Percentiles rank a stretch among this genome's conserved stretches.
phyloP scores from a whole-genome alignment of 2,888 invertebrate species.

The Synanthedon vespiformis region DNA sequence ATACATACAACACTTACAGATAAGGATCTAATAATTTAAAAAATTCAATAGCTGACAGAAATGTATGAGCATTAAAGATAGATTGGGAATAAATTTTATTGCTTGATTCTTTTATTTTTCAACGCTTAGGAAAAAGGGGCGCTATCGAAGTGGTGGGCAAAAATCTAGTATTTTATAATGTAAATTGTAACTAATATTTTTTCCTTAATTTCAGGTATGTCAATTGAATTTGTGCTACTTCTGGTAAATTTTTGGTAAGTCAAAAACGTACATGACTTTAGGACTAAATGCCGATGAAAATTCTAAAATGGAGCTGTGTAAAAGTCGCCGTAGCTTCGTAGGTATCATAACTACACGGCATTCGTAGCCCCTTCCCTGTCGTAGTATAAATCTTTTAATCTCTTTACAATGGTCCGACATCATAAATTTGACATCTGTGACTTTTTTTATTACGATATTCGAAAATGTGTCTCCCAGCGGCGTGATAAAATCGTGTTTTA shows the following conservation, averaged over 20 bases:
- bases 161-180: too few species aligned
- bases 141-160: too few species aligned
- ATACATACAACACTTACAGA: too few species aligned
- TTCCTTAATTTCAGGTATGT: constrained; percentile 5
- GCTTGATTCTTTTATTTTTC: too few species aligned
- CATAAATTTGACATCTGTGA: constrained; percentile 71
- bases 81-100: too few species aligned
- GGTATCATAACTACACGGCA: constrained; percentile 21
- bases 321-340: constrained; percentile 16
- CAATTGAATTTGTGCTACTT: neutral
- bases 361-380: constrained; percentile 26
- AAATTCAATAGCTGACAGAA: too few species aligned
- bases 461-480: constrained; percentile 64
- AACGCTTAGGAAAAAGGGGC: too few species aligned
- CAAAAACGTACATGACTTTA: neutral
- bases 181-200: neutral
- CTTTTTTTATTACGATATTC: constrained; percentile 68
- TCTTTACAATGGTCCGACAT: constrained; percentile 65
- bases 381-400: constrained; percentile 66
- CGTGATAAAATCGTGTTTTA: constrained; percentile 68
- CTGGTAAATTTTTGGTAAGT: neutral
- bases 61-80: too few species aligned
- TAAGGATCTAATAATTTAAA: too few species aligned
- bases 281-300: too few species aligned
- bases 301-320: constrained; percentile 14